Conservation (phyloP, 2,888 invertebrate species). For the Pyrocoelia pectoralis region DNA sequence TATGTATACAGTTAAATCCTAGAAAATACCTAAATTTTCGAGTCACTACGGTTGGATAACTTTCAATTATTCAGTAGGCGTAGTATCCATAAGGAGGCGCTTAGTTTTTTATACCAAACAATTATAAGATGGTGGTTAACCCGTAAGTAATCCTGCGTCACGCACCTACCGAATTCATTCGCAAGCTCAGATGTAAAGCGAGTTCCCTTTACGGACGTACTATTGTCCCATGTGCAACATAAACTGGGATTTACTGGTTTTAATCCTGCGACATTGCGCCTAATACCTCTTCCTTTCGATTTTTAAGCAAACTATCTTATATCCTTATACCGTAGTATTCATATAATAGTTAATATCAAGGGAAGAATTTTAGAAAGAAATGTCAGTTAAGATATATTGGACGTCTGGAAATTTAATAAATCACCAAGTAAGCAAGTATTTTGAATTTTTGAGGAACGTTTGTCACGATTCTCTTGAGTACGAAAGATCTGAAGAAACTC, state of each 20-base stretch:
- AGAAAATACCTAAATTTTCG: slow-evolving; percentile 9
- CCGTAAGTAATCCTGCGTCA: slow-evolving; percentile 16
- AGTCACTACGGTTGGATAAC: slow-evolving; percentile 4
- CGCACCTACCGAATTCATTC: slow-evolving; percentile 25
- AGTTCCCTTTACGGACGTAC: slow-evolving; percentile 37
- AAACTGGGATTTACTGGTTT: slow-evolving; percentile 42
- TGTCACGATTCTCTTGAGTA: not conserved
- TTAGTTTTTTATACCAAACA: slow-evolving; percentile 14
- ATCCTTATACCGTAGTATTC: not conserved
- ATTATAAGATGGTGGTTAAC: slow-evolving; percentile 13
- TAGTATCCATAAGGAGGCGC: slow-evolving; percentile 19
- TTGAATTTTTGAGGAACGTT: not conserved
- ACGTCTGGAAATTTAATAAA: not conserved
- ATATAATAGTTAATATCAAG: too few relatives aligned
- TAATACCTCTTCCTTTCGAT: slow-evolving; percentile 21
- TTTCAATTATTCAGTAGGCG: slow-evolving; percentile 18
- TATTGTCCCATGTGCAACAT: slow-evolving; percentile 41
- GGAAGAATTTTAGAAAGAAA: too few relatives aligned
- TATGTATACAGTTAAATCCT: slow-evolving; percentile 20
- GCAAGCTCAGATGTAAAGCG: slow-evolving; percentile 20
- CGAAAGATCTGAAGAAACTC: not conserved
- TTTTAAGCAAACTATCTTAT: not conserved
- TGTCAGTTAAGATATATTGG: not conserved
- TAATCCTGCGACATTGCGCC: slow-evolving; percentile 23
- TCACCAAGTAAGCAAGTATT: not conserved